Conservation (phyloP, 2,888 invertebrate genomes). For the Scaptomyza flava region DNA sequence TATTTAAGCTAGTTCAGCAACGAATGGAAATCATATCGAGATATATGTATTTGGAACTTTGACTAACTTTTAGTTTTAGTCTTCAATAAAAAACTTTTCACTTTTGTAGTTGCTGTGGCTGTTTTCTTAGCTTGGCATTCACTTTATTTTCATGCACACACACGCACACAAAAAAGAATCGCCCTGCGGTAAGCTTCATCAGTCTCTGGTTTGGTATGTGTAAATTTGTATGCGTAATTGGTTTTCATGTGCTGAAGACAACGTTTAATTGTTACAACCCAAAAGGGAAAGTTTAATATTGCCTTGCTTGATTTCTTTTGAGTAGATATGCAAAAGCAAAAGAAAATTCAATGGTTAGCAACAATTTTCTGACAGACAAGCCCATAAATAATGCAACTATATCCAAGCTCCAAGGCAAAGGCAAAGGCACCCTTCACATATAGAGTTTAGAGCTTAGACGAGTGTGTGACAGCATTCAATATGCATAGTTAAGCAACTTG, state of each 20-base stretch:
- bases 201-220: slow-evolving; percentile 25
- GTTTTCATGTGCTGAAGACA: slow-evolving; percentile 45
- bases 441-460: slow-evolving; percentile 7
- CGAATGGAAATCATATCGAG: slow-evolving; percentile 14
- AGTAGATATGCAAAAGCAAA: slow-evolving; percentile 13
- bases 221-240: slow-evolving; percentile 70
- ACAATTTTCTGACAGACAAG: slow-evolving; percentile 44
- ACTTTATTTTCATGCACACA: slow-evolving; percentile 15
- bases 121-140: slow-evolving; percentile 8
- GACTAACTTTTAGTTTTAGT: slow-evolving; percentile 12
- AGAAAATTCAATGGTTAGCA: slow-evolving; percentile 20
- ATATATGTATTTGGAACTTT: slow-evolving; percentile 20
- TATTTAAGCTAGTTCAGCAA: slow-evolving; percentile 9
- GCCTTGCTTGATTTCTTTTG: slow-evolving; percentile 34
- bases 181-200: slow-evolving; percentile 54
- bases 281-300: slow-evolving; percentile 31
- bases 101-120: slow-evolving; percentile 33
- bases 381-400: slow-evolving; percentile 66
- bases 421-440: slow-evolving; percentile 1
- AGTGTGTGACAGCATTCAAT: slow-evolving; percentile 65
- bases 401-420: neutral
- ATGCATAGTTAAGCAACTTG: slow-evolving; percentile 70
- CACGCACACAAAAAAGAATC: slow-evolving; percentile 17
- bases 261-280: slow-evolving; percentile 26
- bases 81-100: slow-evolving; percentile 28